Conservation (phyloP, 2,888 invertebrate species). For the Cataglyphis livida region DNA sequence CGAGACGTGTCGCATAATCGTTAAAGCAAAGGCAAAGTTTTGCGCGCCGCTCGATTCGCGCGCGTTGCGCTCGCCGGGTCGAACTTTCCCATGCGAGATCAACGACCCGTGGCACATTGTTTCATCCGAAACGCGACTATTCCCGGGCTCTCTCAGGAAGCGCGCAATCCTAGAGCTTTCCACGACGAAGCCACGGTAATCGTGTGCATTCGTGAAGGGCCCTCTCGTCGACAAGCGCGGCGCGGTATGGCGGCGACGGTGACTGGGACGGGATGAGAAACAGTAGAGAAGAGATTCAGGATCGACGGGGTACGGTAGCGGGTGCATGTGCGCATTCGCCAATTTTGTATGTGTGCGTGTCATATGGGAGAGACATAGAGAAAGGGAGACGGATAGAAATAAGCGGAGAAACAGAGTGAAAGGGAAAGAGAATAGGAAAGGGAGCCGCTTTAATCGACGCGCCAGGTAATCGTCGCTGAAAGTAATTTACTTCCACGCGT, state of each 20-base stretch:
- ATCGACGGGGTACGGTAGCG: slow-evolving; percentile 25
- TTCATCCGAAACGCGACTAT: slow-evolving; percentile 71
- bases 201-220: slow-evolving; percentile 72
- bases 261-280: slow-evolving; percentile 44
- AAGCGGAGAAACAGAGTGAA: slow-evolving; percentile 28
- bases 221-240: slow-evolving; percentile 62
- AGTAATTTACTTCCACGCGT: slow-evolving; percentile 77
- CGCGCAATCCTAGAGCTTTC: slow-evolving; percentile 70
- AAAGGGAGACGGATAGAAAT: slow-evolving; percentile 21
- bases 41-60: slow-evolving; percentile 22
- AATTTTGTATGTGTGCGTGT: not conserved
- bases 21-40: slow-evolving; percentile 52
- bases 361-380: not conserved
- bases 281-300: slow-evolving; percentile 21
- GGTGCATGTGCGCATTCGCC: slow-evolving; percentile 20
- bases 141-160: slow-evolving; percentile 67
- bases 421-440: slow-evolving; percentile 26
- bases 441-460: slow-evolving; percentile 70
- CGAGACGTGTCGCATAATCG: slow-evolving; percentile 53
- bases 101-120: slow-evolving; percentile 71
- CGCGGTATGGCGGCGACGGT: slow-evolving; percentile 28
- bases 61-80: slow-evolving; percentile 21
- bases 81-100: slow-evolving; percentile 60
- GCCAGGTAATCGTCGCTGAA: slow-evolving; percentile 74
- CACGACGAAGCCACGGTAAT: slow-evolving; percentile 69